phyloP scores from a whole-genome alignment of 2,888 invertebrate species.

The Rhingia rostrata region DNA sequence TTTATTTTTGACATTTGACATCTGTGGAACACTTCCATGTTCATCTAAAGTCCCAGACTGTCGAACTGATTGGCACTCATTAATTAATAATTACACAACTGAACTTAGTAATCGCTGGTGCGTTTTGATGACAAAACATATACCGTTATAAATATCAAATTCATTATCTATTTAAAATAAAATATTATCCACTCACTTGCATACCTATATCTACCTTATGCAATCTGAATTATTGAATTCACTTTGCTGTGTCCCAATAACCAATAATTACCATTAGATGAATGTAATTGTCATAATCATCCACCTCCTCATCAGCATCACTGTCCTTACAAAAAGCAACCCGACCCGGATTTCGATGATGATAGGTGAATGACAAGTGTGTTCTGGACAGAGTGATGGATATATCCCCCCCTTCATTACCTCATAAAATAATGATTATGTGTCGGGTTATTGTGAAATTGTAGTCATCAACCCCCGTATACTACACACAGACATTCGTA shows the following conservation, averaged over 20 bases:
- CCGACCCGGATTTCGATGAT: constrained; percentile 5
- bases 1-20: constrained; percentile 9
- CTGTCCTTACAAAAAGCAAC: constrained; percentile 7
- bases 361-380: constrained; percentile 5
- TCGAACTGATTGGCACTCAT: constrained; percentile 37
- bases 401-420: constrained; percentile 53
- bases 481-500: background rate
- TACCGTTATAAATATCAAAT: constrained; percentile 11
- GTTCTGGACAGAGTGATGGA: background rate
- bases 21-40: background rate
- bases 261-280: constrained; percentile 70
- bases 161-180: constrained; percentile 31
- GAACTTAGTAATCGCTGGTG: constrained; percentile 8
- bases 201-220: constrained; percentile 10
- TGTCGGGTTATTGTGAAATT: constrained; percentile 62
- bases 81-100: constrained; percentile 6
- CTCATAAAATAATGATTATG: constrained; percentile 71
- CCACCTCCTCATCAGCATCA: constrained; percentile 33
- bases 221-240: constrained; percentile 72
- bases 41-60: constrained; percentile 5
- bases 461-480: constrained; percentile 41
- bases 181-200: background rate
- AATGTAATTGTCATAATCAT: constrained; percentile 61
- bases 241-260: constrained; percentile 70
- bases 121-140: constrained; percentile 12